Evolutionary conservation across 2,888 invertebrate genomes (phyloP).

Genomic region (Chrysotoxum bicinctum): DNA sequence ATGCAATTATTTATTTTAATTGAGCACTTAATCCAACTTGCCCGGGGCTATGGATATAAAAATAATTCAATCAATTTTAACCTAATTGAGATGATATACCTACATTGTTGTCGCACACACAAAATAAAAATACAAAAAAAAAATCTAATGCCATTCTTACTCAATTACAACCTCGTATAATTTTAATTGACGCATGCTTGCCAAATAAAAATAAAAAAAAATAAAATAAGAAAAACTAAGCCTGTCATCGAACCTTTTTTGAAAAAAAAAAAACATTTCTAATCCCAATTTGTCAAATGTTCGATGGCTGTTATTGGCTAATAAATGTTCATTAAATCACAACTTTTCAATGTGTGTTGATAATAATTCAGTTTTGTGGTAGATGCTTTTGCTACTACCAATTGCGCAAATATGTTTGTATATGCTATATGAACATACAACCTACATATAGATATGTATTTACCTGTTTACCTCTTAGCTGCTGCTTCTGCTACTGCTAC

Average conservation of each 20-base stretch:
- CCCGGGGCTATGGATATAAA: neutral
- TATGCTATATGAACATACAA: neutral
- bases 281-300: constrained; percentile 62
- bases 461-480: constrained; percentile 43
- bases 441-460: neutral
- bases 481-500: neutral
- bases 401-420: constrained; percentile 36
- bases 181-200: constrained; percentile 27
- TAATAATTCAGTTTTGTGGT: constrained; percentile 16
- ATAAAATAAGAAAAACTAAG: neutral
- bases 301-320: constrained; percentile 53
- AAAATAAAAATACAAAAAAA: neutral
- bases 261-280: constrained; percentile 35
- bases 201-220: constrained; percentile 4
- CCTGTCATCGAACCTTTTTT: constrained; percentile 47
- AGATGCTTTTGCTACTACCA: constrained; percentile 44
- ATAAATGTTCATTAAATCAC: constrained; percentile 61
- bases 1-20: neutral
- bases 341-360: constrained; percentile 24
- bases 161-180: constrained; percentile 25
- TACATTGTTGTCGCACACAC: constrained; percentile 13
- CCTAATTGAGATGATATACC: constrained; percentile 25
- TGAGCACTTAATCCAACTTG: neutral
- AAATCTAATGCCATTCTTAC: constrained; percentile 24
- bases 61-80: constrained; percentile 22